Base-by-base conservation (phyloP, 2,797 vertebrate genomes). In the Simalia tracyae region DNA sequence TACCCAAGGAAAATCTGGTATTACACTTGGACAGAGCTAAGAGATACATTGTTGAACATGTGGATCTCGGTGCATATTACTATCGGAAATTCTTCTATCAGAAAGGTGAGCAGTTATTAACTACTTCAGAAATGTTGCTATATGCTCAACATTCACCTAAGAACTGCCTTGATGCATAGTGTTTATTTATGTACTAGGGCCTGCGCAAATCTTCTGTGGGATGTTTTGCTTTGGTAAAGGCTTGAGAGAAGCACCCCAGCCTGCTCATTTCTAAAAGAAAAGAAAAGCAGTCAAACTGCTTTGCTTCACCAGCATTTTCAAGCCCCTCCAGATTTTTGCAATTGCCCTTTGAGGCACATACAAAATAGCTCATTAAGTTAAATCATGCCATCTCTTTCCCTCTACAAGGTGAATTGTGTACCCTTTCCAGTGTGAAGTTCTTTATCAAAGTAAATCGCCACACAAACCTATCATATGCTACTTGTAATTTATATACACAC, bases 1-100 rank as follows among this genome's bases (percentile, higher is more conserved):
- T 98, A 94, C 98, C 98, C 86, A 99, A 98, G 97, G 99, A 99
- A 91, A 98, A 97, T 94, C 96, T 98, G 84, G 97, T 98, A 94
- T 96, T 98, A 31, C 98, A 99, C 93, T 97, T 98, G 8, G 99
- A 99, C 95, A 97, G 98, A 95, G 98, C 98, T 92, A 99, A 99
- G 95, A 98, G 99, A 93, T 99, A 99, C 96, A 98, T 99, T 0
- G 98, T 99, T 94, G 99, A 99, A 93, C 99, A 99, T 0, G 98
- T 99, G 96, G 99, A 99, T 95, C 98, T 99, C 10, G 99, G 99
- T 72, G 98, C 99, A 60, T 99, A 99, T 97, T 99, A 99, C 96
- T 99, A 98, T 84, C 97, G 99, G 94, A 99, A 98, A 95, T 99
- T 98, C 96, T 99, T 99, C 97, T 98, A 98, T 95, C 98, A 99